A percentile compares a stretch with the other conserved stretches of the same genome.
Conservation (phyloP, 2,797 vertebrate genomes). For the Halcyon chelicuti region DNA sequence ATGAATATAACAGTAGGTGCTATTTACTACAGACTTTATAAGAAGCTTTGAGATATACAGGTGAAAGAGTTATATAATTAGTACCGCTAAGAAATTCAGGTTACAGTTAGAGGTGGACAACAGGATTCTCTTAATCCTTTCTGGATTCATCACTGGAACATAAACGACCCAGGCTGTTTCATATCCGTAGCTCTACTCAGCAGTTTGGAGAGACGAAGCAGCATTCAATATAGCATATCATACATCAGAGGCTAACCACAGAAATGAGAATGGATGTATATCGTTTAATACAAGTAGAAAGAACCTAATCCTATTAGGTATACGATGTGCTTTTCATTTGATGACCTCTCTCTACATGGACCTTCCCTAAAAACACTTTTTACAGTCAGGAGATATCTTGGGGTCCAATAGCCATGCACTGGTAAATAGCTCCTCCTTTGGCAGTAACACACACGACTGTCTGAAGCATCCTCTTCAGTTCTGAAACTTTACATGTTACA, state of each 20-base stretch:
- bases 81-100: background rate
- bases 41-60: background rate
- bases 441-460: background rate
- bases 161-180: background rate
- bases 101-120: background rate
- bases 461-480: background rate
- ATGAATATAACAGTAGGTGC: background rate
- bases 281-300: background rate
- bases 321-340: rapidly evolving
- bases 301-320: background rate
- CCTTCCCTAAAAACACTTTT: background rate
- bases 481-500: background rate
- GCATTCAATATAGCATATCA: rapidly evolving
- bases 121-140: background rate
- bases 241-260: background rate
- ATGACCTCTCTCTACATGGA: background rate
- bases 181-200: background rate
- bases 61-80: background rate
- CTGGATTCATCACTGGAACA: background rate
- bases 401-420: background rate
- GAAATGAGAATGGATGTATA: background rate
- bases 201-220: background rate
- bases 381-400: background rate
- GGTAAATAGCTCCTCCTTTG: background rate
- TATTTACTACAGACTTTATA: background rate